Base-by-base conservation (phyloP, 2,113 vertebrate genomes). In the Alectura lathami region DNA sequence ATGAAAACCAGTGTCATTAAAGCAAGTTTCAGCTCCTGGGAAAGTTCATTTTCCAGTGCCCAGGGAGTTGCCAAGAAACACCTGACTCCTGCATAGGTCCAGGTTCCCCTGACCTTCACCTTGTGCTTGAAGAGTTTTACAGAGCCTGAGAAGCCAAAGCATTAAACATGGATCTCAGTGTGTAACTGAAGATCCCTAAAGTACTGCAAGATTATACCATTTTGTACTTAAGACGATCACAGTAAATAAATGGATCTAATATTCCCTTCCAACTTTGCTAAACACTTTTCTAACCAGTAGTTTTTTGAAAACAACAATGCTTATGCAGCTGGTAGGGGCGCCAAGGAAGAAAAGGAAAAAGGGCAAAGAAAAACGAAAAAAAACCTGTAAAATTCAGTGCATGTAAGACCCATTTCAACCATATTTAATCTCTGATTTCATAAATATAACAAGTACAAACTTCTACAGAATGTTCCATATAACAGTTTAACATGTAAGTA, bases 211-310 rank as follows among this genome's bases (percentile, higher is more conserved):
- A 15, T 47, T 12, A 40, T 53, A 6, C 7, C 14, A 21, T 34
- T 45, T 45, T 8, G 2, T 47, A 40, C 23, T 42, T 54, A 18
- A 43, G 43, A 30, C 4, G n/a, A 42, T 53, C 57, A n/a, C 30
- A 5, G 3, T 3, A 60, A 78, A 79, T 8, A 3, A 1, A 32
- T 7, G 20, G 47, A 53, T 57, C 27, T 0, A 1, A 53, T 24
- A 14, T 78, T 56, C 50, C 66, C 17, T 66, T 60, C 12, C 36
- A 62, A 53, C 9, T 83, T 51, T 32, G 22, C 45, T 75, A 43
- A 78, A 26, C 6, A 14, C 8, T 51, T 7, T 38, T 8, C 27
- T 27, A 64, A 36, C 10, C 64, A 8, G n/a, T 7, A 50, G 23
- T 42, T 48, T 78, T 66, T 68, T 24, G 30, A 34, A 22, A 26